phyloP scores from a whole-genome alignment of 1,140 invertebrate genomes.

The Drosophila auraria region DNA sequence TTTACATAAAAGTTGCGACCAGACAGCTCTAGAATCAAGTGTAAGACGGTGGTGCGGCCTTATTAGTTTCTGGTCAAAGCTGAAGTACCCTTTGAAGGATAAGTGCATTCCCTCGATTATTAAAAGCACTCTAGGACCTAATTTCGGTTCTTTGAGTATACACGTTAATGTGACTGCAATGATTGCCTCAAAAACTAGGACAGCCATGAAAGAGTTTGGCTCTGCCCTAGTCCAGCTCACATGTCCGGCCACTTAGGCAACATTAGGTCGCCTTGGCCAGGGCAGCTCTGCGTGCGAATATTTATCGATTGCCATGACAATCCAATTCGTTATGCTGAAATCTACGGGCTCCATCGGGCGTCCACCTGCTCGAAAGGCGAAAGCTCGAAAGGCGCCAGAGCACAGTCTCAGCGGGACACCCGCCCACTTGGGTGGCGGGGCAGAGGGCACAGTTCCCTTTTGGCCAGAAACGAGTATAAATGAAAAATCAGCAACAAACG shows the following conservation, averaged over 20 bases:
- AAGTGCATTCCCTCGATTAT: not conserved
- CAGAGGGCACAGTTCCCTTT: slow-evolving; percentile 10
- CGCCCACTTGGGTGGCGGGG: not conserved
- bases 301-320: slow-evolving; percentile 73
- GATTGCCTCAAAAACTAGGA: slow-evolving; percentile 16
- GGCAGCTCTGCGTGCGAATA: slow-evolving; percentile 58
- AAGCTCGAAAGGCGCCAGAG: slow-evolving; percentile 17
- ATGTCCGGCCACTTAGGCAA: slow-evolving; percentile 65
- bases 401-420: slow-evolving; percentile 24
- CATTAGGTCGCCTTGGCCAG: slow-evolving; percentile 52
- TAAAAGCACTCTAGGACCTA: not conserved
- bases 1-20: too few species aligned
- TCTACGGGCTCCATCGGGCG: slow-evolving; percentile 55
- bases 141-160: not conserved
- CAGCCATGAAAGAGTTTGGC: slow-evolving; percentile 12
- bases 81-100: too few species aligned
- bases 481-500: slow-evolving; percentile 68
- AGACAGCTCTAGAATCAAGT: too few species aligned
- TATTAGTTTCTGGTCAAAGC: not conserved
- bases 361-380: slow-evolving; percentile 24
- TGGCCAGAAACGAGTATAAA: slow-evolving; percentile 48
- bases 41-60: too few species aligned
- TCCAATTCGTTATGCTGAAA: slow-evolving; percentile 77
- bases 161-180: not conserved
- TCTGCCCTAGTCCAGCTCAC: slow-evolving; percentile 9